Base-by-base conservation (phyloP, 2,113 vertebrate genomes). In the Forbesichthys papilliferus region DNA sequence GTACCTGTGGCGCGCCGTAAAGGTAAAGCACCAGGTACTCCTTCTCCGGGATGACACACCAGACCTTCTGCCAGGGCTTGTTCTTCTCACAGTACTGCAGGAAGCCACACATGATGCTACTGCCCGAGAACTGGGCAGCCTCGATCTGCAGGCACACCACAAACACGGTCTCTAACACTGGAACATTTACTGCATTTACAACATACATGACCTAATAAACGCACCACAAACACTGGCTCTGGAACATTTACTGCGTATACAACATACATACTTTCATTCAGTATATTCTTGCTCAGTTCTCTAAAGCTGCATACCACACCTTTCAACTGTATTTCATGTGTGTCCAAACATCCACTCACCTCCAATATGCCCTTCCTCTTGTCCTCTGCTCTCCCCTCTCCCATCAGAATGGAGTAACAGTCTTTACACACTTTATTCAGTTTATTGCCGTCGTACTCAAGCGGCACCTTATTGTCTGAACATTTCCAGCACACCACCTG, bases 401-500 rank as follows among this genome's bases (percentile, higher is more conserved):
- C 94, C 0, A 69, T 94, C 83, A 99, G 92, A 75, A 96, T 94
- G 16, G 87, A 91, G 78, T 86, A 95, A 64, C 98, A 99, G 86
- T 98, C 96, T 74, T 88, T 95, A 78, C 98, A 99, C n/a, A 99
- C 96, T 88, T 98, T 98, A 86, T 93, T 98, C 77, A 92, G 63
- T 77, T 96, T 99, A 72, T 95, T 93, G 11, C 91, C 76, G 7
- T 99, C 98, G 0, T 99, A 99, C 59, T 95, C 94, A 0, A 99
- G 94, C 11, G 90, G 74, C 52, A 91, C 95, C 86, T 99, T 99
- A 61, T 98, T 94, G 84, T 99, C 98, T 5, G 98, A 99, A 84
- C 98, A 99, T 79, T 99, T 99, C 95, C 95, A 97, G 82, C 98
- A 99, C 68, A 99, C 97, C 85, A 99, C 98, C 98, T 99, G 84